Base-by-base conservation (phyloP, 2,113 vertebrate genomes). In the Lepisosteus osseus region DNA sequence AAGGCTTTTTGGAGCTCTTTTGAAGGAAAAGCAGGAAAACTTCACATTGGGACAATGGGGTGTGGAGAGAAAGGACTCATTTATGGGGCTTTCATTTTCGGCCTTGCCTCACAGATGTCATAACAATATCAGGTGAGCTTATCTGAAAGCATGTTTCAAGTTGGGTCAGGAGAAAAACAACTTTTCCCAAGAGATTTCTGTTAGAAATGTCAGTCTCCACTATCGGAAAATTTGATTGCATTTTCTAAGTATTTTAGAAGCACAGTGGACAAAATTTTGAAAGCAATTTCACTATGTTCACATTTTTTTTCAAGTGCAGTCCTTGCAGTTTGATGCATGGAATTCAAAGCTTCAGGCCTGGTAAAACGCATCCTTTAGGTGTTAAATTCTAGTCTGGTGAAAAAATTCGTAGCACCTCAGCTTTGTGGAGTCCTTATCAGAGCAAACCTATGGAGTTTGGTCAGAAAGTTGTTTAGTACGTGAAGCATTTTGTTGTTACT, bases 41-140 rank as follows among this genome's bases (percentile, higher is more conserved):
- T 73, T 74, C 77, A 80, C 78, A 78, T 78, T 82, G 81, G 79
- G 77, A 88, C 81, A 86, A 82, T 82, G 77, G 75, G 78, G 66
- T 67, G 71, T 54, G 71, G 72, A 71, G 67, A 72, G 61, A 15
- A 63, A 67, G 67, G 15, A 67, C 62, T 72, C 70, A 70, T 71
- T 65, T 59, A 65, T 67, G 15, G 13, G 59, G 17, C 67, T 65
- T 47, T 74, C 40, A 7, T 65, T 69, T 74, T 65, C 55, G 29
- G 57, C 63, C 44, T 61, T 42, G 61, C 17, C 56, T 4, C 3
- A 43, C 47, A 29, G 40, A 11, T 3, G 65, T 13, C 54, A 17
- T 17, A 9, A 8, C 7, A 42, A 68, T 61, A 44, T 77, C 74
- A 77, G 70, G 76, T 65, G 69, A 82, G 74, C 45, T 72, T 74